phyloP scores from a whole-genome alignment of 92 coral and sea anemone genomes.

The Umimayanthus chanpuru region DNA sequence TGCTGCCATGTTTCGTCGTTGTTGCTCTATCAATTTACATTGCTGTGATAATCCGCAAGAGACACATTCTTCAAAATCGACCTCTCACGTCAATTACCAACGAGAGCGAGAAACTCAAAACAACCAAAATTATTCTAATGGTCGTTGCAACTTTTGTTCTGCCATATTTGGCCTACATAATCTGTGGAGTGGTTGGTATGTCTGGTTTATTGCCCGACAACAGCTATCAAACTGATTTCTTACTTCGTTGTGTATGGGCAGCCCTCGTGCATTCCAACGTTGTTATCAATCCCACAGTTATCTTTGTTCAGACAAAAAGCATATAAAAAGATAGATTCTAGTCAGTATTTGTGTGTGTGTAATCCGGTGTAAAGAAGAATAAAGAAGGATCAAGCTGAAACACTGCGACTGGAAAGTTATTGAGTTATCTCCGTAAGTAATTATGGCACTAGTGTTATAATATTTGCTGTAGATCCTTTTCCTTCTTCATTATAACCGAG shows the following conservation, averaged over 20 bases:
- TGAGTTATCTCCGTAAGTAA: too few species aligned
- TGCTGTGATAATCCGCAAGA: background rate
- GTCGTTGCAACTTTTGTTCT: background rate
- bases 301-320: background rate
- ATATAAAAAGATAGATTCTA: background rate
- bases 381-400: too few species aligned
- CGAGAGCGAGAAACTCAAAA: background rate
- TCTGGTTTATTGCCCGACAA: background rate
- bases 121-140: background rate
- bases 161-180: constrained; percentile 3
- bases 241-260: background rate
- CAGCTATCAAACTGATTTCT: background rate
- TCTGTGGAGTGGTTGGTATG: background rate
- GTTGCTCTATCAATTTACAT: background rate
- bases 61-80: background rate
- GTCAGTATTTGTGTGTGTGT: too few species aligned
- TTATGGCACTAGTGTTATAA: too few species aligned
- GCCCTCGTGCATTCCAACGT: background rate
- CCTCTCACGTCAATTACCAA: background rate
- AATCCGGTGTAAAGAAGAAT: too few species aligned
- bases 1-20: background rate
- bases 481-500: too few species aligned
- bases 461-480: too few species aligned
- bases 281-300: background rate
- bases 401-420: too few species aligned